Conservation (phyloP, 2,113 vertebrate species). For the Phylloscopus whistleri region DNA sequence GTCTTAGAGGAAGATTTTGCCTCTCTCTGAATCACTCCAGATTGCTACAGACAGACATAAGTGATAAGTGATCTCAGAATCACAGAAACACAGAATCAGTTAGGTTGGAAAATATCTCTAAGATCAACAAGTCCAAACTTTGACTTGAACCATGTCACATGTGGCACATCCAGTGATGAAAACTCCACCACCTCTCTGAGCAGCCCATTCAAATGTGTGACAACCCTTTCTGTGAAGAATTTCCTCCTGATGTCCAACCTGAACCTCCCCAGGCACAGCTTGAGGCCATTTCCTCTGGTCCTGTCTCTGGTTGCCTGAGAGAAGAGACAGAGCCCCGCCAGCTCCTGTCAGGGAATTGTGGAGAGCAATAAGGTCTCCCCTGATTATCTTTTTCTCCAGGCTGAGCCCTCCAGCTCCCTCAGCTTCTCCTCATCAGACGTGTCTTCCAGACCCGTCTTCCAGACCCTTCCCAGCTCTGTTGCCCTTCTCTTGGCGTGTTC, state of each 20-base stretch:
- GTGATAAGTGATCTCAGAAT: background rate
- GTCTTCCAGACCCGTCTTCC: background rate
- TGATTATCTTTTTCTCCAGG: background rate
- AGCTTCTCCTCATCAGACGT: background rate
- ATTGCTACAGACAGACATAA: background rate
- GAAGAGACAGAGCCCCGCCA: rapidly evolving
- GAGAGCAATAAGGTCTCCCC: too few relatives aligned
- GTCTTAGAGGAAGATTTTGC: background rate
- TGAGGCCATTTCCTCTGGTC: background rate
- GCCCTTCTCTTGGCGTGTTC: background rate
- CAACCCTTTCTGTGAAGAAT: background rate
- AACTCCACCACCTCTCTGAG: background rate
- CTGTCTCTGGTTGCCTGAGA: background rate
- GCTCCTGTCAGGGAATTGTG: background rate
- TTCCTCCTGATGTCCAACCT: background rate
- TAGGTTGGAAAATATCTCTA: background rate
- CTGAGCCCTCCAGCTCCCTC: background rate
- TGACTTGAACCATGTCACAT: background rate
- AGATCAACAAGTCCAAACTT: background rate
- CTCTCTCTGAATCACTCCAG: background rate
- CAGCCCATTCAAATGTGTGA: background rate
- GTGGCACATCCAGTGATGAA: background rate
- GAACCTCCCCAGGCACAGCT: background rate
- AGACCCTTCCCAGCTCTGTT: background rate
- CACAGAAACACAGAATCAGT: background rate